These are phyloP conservation scores for Thecocarcelia acutangulata DNA, from an alignment of 2,888 invertebrate species.

Conservation along the genomic window DNA sequence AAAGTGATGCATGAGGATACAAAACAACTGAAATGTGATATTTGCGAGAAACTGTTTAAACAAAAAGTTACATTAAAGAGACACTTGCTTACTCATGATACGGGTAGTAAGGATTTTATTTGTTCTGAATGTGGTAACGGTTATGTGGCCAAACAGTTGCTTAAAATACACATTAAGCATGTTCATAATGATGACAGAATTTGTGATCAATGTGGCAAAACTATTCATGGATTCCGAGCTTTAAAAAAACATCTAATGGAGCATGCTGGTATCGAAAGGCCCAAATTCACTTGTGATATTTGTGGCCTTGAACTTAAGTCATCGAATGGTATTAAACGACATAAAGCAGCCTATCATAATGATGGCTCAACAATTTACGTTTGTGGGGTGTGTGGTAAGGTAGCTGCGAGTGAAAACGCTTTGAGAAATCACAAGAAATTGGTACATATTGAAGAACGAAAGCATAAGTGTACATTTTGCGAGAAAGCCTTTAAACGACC, in stretches of 20 bases:
- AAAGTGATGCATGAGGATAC: conserved; percentile 67
- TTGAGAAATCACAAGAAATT: conserved; percentile 71
- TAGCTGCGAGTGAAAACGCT: conserved; percentile 70
- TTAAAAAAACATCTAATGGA: conserved; percentile 67
- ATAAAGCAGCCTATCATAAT: conserved; percentile 71
- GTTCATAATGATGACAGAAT: conserved; percentile 68
- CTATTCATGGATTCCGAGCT: conserved; percentile 65
- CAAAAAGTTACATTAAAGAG: conserved; percentile 65
- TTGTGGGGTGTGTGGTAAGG: conserved; percentile 72
- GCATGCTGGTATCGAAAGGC: conserved; percentile 67
- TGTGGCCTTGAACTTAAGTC: conserved; percentile 71
- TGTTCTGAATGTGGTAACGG: conserved; percentile 73
- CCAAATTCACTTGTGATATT: conserved; percentile 69
- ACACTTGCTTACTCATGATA: conserved; percentile 70
- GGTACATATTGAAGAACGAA: conserved; percentile 71
- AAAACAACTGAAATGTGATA: conserved; percentile 65
- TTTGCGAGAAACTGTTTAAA: conserved; percentile 70
- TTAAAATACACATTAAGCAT: conserved; percentile 69
- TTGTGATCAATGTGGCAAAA: conserved; percentile 71
- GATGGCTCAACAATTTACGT: conserved; percentile 67
- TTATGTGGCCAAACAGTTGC: conserved; percentile 56
- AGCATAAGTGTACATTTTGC: conserved; percentile 71
- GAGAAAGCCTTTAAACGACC: conserved; percentile 72
- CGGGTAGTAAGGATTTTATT: conserved; percentile 67
- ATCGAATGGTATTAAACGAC: conserved; percentile 69